Evolutionary conservation across 1,140 invertebrate species (phyloP), one percentile per base, ranked within the genome.

Genomic region (Prorops nasuta): DNA sequence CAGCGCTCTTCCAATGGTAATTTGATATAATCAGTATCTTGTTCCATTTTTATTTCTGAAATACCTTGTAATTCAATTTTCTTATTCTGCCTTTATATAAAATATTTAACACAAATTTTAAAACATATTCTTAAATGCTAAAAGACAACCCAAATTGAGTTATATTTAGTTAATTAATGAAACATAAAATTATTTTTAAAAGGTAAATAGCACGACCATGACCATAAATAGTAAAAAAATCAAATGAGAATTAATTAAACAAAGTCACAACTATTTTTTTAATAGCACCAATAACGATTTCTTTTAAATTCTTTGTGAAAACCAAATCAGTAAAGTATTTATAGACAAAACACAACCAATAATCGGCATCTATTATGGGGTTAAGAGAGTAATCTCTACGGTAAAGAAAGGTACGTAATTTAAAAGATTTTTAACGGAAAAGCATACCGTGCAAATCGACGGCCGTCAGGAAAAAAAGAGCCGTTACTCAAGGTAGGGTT

Each of bases 11-110:
- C 94, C 35, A 94, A 80, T 2, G 94, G 87, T 48, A 97, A 78
- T 74, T 98, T 98, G 59, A 89, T 85, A 77, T 91, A 97, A 77
- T 97, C 94, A 50, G 85, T 89, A 64, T 96, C 93, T 70, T 94
- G 89, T 63, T 91, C 89, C 88, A 90, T 91, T 42, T 65, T 65
- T 54, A 49, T 47, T 35, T 14, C 17, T 21, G 22, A 45, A 20
- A 10, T 28, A 28, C 10, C 24, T 6, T 6, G 10, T 28, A 28
- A 32, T 14, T 19, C 34, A 4, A 36, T 21, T n/a, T 10, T 45
- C 10, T 9, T 1, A 31, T 28, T 7, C 10, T 3, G 16, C 16
- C 9, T 34, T 32, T 4, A 3, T 28, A 28, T 28, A 36, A 3
- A 31, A 20, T 35, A 10, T 12, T 36, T 35, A 34, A 21, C 8